Evolutionary conservation across 53 echinoderm and acorn worm genomes (phyloP).

Genomic region (Temnopleurus reevesii): DNA sequence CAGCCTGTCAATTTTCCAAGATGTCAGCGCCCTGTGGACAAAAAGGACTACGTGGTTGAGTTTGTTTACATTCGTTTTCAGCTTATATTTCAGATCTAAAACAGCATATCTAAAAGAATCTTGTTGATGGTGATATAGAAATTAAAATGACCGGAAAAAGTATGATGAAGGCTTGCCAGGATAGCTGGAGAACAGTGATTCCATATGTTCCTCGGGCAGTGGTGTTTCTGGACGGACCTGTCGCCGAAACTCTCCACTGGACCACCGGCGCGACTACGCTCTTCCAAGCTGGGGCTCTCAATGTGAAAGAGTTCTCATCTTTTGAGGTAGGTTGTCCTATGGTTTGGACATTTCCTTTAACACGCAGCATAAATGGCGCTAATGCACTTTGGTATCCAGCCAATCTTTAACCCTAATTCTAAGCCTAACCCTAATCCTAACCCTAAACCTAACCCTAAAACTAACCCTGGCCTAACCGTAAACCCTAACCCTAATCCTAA

Average conservation of each 20-base stretch:
- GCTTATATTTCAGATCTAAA: too few species aligned
- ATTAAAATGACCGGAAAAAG: neutral
- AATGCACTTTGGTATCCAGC: too few species aligned
- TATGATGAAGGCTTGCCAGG: slow-evolving; percentile 1
- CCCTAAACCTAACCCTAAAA: too few species aligned
- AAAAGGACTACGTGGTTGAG: neutral
- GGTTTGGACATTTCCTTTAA: too few species aligned
- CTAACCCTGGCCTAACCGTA: too few species aligned
- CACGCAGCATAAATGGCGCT: too few species aligned
- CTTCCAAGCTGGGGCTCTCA: slow-evolving; percentile 73
- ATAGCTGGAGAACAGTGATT: slow-evolving; percentile 71
- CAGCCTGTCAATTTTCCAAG: neutral
- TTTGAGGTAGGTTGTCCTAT: slow-evolving; percentile 79
- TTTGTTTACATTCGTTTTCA: neutral
- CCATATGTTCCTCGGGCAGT: slow-evolving; percentile 78
- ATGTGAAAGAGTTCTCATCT: slow-evolving; percentile 90
- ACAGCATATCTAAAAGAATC: too few species aligned
- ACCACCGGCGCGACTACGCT: slow-evolving; percentile 68
- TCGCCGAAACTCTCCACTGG: slow-evolving; percentile 93
- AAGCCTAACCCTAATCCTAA: too few species aligned
- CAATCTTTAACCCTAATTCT: too few species aligned
- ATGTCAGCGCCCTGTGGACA: neutral
- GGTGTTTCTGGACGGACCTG: slow-evolving; percentile 77
- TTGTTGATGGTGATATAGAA: neutral
- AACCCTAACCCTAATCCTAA: too few species aligned